These are phyloP conservation scores for Cerceris ruficornis DNA, from an alignment of 2,888 invertebrate genomes.

Conservation along the genomic window DNA sequence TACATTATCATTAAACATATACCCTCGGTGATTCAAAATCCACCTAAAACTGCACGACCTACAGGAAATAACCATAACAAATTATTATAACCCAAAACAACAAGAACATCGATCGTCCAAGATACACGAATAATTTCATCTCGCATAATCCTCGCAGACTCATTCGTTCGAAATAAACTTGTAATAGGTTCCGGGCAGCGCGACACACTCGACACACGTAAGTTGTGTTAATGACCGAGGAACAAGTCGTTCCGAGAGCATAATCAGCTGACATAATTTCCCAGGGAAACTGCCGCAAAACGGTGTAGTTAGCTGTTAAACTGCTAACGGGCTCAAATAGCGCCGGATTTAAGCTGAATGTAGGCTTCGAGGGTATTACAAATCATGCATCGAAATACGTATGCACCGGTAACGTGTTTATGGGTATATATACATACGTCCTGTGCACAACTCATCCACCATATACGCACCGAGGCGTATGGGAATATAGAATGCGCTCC, in stretches of 20 bases:
- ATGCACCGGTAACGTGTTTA: slow-evolving; percentile 27
- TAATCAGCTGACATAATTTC: slow-evolving; percentile 60
- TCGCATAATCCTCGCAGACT: not conserved
- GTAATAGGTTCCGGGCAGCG: slow-evolving; percentile 9
- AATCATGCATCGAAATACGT: slow-evolving; percentile 65
- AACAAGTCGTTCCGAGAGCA: slow-evolving; percentile 23
- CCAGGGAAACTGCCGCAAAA: slow-evolving; percentile 46
- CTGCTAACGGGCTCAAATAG: slow-evolving; percentile 65
- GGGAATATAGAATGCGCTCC: slow-evolving; percentile 31
- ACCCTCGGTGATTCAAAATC: too few species aligned
- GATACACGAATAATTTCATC: not conserved
- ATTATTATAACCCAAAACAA: too few species aligned
- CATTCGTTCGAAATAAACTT: slow-evolving; percentile 5
- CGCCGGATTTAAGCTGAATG: slow-evolving; percentile 66
- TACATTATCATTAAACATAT: too few species aligned
- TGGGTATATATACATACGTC: slow-evolving; percentile 12
- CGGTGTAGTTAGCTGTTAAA: slow-evolving; percentile 67
- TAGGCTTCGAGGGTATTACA: slow-evolving; percentile 63
- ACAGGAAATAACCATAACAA: too few species aligned
- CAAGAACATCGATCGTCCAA: not conserved
- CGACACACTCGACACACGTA: not conserved
- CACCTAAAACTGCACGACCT: too few species aligned
- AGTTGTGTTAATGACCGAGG: slow-evolving; percentile 36
- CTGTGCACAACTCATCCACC: slow-evolving; percentile 39
- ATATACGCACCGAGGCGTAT: slow-evolving; percentile 30